Base-by-base conservation (phyloP, 2,888 invertebrate species). In the Apamea crenata region DNA sequence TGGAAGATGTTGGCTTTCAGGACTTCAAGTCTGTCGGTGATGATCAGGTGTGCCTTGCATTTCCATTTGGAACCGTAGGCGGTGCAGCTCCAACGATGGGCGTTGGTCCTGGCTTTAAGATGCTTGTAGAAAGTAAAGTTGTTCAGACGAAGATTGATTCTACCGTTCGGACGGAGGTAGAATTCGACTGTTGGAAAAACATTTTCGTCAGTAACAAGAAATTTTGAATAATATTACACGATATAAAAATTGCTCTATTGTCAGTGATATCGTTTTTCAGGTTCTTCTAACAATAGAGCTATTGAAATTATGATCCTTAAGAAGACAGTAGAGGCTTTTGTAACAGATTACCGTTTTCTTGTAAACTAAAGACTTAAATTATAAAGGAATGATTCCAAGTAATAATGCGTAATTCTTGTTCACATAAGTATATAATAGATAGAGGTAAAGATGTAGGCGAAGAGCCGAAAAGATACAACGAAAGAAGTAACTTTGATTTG, bases 71-170 rank as follows among this genome's bases (percentile, higher is more conserved):
- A 94, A 16, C 95, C 95, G 87, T 96, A 96, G 3, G 94, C 94
- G 1, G 96, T 96, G 89, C 96, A 96, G 83, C 96, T 96, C 96
- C 96, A 96, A 32, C 95, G 95, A 61, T 95, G 92, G 1, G 96
- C 96, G 83, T 96, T 95, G 65, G 92, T 92, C 61, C 95, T 93
- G 0, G 96, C 95, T 80, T 95, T 96, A 50, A 96, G 88, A 78
- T 96, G 96, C 83, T 96, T 96, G 93, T 96, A 96, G 90, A 95
- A 96, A 0, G 95, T 95, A 77, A 94, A 96, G 81, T 95, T 94
- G 87, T 96, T 96, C n/a, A 96, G 85, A 6, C 96, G 96, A 3
- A 96, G 93, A 80, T 95, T 96, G 80, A 95, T 93, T 40, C 95
- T 93, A 8, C 96, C 96, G 74, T 93, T 96, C 32, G 95, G 95